Base-by-base conservation (phyloP, 2,888 invertebrate genomes). In the Pherbina coryleti region DNA sequence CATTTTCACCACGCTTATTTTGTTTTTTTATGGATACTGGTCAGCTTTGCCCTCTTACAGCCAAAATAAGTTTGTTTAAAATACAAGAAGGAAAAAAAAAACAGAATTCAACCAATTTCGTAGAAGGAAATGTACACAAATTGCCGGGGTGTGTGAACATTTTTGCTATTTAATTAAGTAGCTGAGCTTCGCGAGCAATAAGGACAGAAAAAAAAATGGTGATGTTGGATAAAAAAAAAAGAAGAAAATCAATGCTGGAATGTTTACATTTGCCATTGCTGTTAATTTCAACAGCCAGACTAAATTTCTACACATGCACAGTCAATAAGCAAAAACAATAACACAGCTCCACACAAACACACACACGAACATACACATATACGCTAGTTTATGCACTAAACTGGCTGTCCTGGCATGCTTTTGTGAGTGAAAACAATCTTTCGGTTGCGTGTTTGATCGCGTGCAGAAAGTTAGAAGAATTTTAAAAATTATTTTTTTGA, bases 51-150 rank as follows among this genome's bases (percentile, higher is more conserved):
- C 11, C 14, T 11, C 44, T 44, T 14, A 11, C 44, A 44, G 44
- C 11, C 28, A 60, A 25, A 60, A 28, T 22, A 60, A 28, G 28
- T 25, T 25, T n/a, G n/a, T n/a, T n/a, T n/a, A n/a, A n/a, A n/a
- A n/a, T n/a, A n/a, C n/a, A 28, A 22, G 9, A 7, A 0, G 9
- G 22, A 60, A 17, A 5, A 0, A 14, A 60, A 28, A 8, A 60
- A 60, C 8, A 60, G 9, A 28, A 60, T 7, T 17, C 4, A 11
- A 44, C 44, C 44, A 14, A 28, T 22, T 60, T 60, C 60, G 60
- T 17, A 84, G 84, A 84, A 84, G 85, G 85, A 85, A 85, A 84
- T 85, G 86, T 84, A 85, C 85, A 84, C 85, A 86, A 85, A 85
- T 85, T 86, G 83, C 81, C 82, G 80, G 79, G 81, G 78, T 69